Evolutionary conservation across 2,888 invertebrate species (phyloP).

Genomic region (Tuberolachnus salignus): DNA sequence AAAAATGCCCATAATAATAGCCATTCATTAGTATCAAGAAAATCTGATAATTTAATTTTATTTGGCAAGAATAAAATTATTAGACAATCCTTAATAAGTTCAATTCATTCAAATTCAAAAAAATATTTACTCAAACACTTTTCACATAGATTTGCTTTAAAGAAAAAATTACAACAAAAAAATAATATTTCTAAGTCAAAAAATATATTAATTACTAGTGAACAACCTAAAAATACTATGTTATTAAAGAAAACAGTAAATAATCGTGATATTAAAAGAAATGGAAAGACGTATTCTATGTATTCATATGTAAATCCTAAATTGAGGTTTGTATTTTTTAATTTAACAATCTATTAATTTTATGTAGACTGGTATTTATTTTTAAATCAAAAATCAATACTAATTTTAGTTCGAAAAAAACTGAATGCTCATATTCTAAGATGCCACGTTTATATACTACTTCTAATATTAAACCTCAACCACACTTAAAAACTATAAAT

Average conservation of each 20-base stretch:
- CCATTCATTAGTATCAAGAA: not conserved
- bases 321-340: conserved; percentile 35
- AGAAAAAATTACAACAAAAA: conserved; percentile 45
- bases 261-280: conserved; percentile 14
- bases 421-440: not conserved
- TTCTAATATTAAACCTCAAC: conserved; percentile 18
- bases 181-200: conserved; percentile 5
- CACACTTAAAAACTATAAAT: conserved; percentile 24
- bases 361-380: not conserved
- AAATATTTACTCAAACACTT: conserved; percentile 38
- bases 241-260: conserved; percentile 6
- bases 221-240: conserved; percentile 20
- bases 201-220: not conserved
- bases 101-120: conserved; percentile 32
- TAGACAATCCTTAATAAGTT: conserved; percentile 37
- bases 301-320: conserved; percentile 48
- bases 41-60: conserved; percentile 49
- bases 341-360: not conserved
- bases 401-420: conserved; percentile 2
- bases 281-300: conserved; percentile 24
- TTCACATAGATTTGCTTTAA: conserved; percentile 43
- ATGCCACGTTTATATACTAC: not conserved
- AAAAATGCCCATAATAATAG: conserved; percentile 23
- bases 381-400: conserved; percentile 20
- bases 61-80: conserved; percentile 53